Percentiles rank a stretch among this genome's conserved stretches.
Evolutionary conservation across 2,888 invertebrate genomes (phyloP).

Genomic region (Brachypalpus laphriformis): DNA sequence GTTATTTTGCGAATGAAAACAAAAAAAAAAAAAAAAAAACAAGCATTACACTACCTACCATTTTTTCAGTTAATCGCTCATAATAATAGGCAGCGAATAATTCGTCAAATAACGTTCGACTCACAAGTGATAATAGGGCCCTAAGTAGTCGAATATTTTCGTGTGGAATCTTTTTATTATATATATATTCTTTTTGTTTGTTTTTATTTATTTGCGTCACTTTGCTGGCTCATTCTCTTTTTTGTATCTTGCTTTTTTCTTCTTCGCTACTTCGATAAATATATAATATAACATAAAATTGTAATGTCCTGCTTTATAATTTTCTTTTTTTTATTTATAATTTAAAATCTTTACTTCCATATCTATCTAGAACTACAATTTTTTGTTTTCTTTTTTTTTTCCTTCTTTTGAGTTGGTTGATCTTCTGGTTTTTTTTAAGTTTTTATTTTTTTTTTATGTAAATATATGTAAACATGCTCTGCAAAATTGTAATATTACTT

Average conservation of each 20-base stretch:
- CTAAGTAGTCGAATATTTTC: no score
- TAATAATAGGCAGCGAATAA: no score
- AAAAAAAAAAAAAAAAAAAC: no score
- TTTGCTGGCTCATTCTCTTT: constrained; percentile 73
- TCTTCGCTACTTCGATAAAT: constrained; percentile 67
- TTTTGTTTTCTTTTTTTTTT: not conserved
- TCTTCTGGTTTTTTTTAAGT: constrained; percentile 9
- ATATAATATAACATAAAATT: constrained; percentile 68
- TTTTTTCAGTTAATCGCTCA: no score
- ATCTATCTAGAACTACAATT: constrained; percentile 58
- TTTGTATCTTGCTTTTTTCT: constrained; percentile 52
- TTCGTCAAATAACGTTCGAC: no score
- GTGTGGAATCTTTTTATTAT: constrained; percentile 72
- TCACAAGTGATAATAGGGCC: no score
- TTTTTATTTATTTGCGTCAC: constrained; percentile 67
- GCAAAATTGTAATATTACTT: constrained; percentile 39
- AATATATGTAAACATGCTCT: constrained; percentile 63
- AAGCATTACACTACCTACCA: no score
- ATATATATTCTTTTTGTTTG: constrained; percentile 30
- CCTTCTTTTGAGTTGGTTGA: constrained; percentile 14
- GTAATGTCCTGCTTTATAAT: constrained; percentile 61
- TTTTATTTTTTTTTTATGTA: constrained; percentile 36
- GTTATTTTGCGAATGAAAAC: no score
- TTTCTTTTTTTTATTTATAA: constrained; percentile 39
- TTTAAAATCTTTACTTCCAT: constrained; percentile 46